Evolutionary conservation across 1,140 invertebrate genomes (phyloP), one percentile per base, ranked within the genome.

Genomic region (Coelopa frigida): DNA sequence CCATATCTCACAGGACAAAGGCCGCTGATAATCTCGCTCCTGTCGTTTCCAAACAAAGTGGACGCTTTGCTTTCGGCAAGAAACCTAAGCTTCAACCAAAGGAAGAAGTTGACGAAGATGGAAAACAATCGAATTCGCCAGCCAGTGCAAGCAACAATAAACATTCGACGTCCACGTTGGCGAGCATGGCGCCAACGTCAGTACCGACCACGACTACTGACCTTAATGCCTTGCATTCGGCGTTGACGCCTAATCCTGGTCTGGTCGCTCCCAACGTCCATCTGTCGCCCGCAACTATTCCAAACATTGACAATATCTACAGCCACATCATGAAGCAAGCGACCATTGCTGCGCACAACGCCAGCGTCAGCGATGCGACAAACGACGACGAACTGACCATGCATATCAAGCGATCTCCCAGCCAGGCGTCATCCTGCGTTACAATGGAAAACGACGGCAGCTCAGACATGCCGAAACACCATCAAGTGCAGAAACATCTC

Each of bases 11-110:
- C 22, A 50, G 48, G 2, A 50, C 48, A 5, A 39, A 44, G 4
- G 43, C 36, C 14, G 48, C 48, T 12, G 48, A 50, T 18, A 66
- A 66, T 32, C 41, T 66, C 10, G 60, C 62, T 7, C 62, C 61
- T 10, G 62, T 66, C 14, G 62, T 60, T 8, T 63, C 62, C 12
- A 66, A 66, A 31, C 62, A 66, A 27, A 66, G 62, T 40, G 62
- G 62, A 15, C 36, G 44, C 12, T 50, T 50, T 18, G 43, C 48
- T 5, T 50, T 50, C 29, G 48, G 48, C 6, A 50, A 50, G 29
- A 50, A 50, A 15, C 43, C 44, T 4, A 42, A 50, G 40, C 23
- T 33, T 7, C n/a, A 22, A 26, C 24, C 8, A 18, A n/a, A 21
- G 3, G n/a, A n/a, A n/a, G n/a, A n/a, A n/a, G n/a, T n/a, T n/a